Conservation (phyloP, 2,113 vertebrate species). For the Nothoprocta pentlandii region DNA sequence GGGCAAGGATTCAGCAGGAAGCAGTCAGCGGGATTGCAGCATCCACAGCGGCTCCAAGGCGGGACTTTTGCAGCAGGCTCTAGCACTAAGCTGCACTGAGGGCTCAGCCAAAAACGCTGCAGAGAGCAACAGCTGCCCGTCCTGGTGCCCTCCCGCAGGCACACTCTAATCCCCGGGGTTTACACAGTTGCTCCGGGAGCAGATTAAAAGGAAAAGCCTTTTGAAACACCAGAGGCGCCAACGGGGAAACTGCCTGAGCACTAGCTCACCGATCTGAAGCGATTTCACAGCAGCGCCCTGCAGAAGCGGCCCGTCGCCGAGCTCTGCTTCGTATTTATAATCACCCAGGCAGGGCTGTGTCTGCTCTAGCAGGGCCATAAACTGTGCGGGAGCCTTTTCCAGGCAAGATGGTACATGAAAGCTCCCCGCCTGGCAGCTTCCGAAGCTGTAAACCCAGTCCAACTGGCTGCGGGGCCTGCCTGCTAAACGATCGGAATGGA, state of each 20-base stretch:
- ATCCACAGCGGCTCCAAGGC: neutral
- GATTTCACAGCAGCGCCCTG: slow-evolving; percentile 4
- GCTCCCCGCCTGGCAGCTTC: neutral
- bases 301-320: neutral
- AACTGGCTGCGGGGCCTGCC: slow-evolving; percentile 43
- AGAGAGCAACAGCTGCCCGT: slow-evolving; percentile 58
- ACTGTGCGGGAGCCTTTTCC: slow-evolving; percentile 35
- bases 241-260: neutral
- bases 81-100: slow-evolving; percentile 4
- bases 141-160: slow-evolving; percentile 35
- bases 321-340: slow-evolving; percentile 5
- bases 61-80: slow-evolving; percentile 24
- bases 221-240: slow-evolving; percentile 36
- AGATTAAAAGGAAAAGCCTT: slow-evolving; percentile 24
- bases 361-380: slow-evolving; percentile 38
- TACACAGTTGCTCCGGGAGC: slow-evolving; percentile 62
- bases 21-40: neutral
- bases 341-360: slow-evolving; percentile 21
- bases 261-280: neutral
- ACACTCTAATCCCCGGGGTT: slow-evolving; percentile 56
- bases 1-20: slow-evolving; percentile 27
- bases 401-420: slow-evolving; percentile 69
- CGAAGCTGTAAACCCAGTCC: slow-evolving; percentile 66
- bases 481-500: neutral
- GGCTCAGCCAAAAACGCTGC: slow-evolving; percentile 29